Evolutionary conservation across 2,888 invertebrate genomes (phyloP).

Genomic region (Aphidius colemani): DNA sequence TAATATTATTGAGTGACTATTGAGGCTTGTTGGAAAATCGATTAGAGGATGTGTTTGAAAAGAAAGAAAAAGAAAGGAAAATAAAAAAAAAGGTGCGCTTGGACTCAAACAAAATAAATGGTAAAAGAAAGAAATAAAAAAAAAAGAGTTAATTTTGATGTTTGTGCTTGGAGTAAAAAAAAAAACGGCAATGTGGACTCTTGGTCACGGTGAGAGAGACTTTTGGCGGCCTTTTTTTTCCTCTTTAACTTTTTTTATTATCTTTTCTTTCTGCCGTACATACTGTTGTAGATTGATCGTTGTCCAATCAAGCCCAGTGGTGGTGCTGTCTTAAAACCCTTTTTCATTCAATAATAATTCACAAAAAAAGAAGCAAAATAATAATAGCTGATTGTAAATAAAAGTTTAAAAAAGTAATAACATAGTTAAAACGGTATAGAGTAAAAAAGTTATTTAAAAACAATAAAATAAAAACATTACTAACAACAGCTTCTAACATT

Average conservation of each 20-base stretch:
- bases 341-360: not conserved
- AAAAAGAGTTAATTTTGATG: conserved; percentile 4
- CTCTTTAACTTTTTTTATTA: conserved; percentile 15
- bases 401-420: not conserved
- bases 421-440: not conserved
- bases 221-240: conserved; percentile 3
- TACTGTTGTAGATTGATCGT: too few relatives aligned
- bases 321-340: conserved; percentile 10
- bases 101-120: not conserved
- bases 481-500: conserved; percentile 44
- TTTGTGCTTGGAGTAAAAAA: not conserved
- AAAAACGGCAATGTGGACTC: conserved; percentile 22
- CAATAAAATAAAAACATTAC: conserved; percentile 10
- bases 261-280: too few relatives aligned
- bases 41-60: conserved; percentile 11
- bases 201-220: conserved; percentile 4
- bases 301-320: conserved; percentile 27
- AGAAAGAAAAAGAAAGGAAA: not conserved
- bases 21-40: conserved; percentile 23
- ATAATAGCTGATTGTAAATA: not conserved
- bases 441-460: conserved; percentile 4
- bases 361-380: too few relatives aligned
- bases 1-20: not conserved
- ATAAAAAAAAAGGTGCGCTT: conserved; percentile 5
- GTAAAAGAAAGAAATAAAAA: not conserved